A percentile compares a stretch with the other conserved stretches of the same genome.
Conservation (phyloP, 2,113 vertebrate species). For the Furnarius figulus region DNA sequence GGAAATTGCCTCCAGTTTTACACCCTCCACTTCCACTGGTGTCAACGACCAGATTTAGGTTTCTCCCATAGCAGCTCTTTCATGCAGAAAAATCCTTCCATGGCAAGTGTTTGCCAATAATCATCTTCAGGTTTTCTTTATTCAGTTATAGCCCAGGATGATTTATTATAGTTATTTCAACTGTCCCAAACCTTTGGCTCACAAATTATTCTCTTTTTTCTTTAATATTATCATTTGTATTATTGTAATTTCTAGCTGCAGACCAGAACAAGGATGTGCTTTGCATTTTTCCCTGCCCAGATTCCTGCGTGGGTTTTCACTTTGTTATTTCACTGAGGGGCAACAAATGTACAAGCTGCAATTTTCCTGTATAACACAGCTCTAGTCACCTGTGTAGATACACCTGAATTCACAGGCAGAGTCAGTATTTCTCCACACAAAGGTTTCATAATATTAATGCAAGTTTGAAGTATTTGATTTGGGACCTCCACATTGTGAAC, state of each 20-base stretch:
- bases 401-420: neutral
- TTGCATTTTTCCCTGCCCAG: neutral
- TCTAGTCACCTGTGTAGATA: neutral
- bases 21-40: neutral
- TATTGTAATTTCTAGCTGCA: neutral
- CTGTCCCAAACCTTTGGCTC: neutral
- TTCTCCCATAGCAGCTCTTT: neutral
- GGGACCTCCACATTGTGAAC: neutral
- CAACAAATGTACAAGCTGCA: neutral
- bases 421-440: neutral
- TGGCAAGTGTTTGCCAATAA: neutral
- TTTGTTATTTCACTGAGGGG: neutral
- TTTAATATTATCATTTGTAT: constrained; percentile 31
- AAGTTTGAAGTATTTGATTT: neutral
- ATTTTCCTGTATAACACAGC: neutral
- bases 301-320: neutral
- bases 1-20: neutral
- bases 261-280: neutral
- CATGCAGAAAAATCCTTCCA: neutral
- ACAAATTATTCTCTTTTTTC: constrained; percentile 13
- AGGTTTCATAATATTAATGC: neutral
- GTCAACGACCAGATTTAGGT: neutral
- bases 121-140: neutral
- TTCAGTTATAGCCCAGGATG: neutral
- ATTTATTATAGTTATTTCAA: constrained; percentile 58